Base-by-base conservation (phyloP, 2,888 invertebrate species). In the Gortyna flavago region DNA sequence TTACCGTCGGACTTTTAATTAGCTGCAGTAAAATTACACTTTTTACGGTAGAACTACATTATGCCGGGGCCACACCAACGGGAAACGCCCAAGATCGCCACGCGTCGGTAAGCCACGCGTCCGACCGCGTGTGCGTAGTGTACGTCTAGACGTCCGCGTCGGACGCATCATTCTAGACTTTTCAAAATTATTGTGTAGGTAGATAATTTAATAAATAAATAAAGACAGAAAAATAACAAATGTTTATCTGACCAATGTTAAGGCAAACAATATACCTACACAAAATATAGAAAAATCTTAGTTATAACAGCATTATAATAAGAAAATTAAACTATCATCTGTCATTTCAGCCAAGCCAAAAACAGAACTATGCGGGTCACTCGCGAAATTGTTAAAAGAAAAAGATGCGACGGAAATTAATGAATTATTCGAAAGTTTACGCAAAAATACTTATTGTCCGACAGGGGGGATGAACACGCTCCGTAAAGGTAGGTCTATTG, bases 351-450 rank as follows among this genome's bases (percentile, higher is more conserved):
- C n/a, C 0, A 25, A 8, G 35, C 18, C 41, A 38, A 44, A 59
- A 18, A n/a, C 41, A n/a, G 32, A 64, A 69, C 25, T 21, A 61
- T 69, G 72, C 35, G 25, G 32, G 4, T 44, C 85, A 0, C 64
- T 82, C 9, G 44, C 11, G 0, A 80, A 41, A 61, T 29, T 85
- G 21, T 57, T 85, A 65, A 74, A 81, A 65, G 44, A 65, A 0
- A 80, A 68, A 44, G 67, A 85, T 48, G 62, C 64, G n/a, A 70
- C 25, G 0, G 80, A 84, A 48, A 51, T 84, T 8, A 25, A 69
- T 48, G 51, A 64, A 8, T 35, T 81, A 8, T 80, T 81, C 32
- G 68, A 71, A n/a, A 29, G 1, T 32, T 18, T 85, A 38, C 44
- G 81, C 9, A 25, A 25, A 2, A 11, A 18, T 35, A 21, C 11